These are phyloP conservation scores for Conomelus anceps DNA, from an alignment of 2,888 invertebrate species.

Conservation along the genomic window DNA sequence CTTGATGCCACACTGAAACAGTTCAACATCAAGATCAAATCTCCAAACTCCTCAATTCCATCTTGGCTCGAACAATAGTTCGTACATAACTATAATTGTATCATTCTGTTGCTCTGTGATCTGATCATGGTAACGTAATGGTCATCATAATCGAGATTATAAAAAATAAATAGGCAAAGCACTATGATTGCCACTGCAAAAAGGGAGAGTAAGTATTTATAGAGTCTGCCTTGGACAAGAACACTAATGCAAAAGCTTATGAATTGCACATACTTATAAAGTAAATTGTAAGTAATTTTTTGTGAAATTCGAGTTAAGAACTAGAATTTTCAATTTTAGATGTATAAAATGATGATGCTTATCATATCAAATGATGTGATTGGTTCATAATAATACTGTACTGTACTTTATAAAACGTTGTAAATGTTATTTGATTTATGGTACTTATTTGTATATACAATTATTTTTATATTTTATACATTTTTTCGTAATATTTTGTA, in stretches of 20 bases:
- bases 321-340: neutral
- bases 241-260: neutral
- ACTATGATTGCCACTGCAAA: neutral
- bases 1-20: slow-evolving; percentile 90
- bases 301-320: neutral
- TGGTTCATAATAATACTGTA: neutral
- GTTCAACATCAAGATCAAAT: slow-evolving; percentile 86
- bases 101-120: slow-evolving; percentile 1
- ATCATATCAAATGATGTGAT: neutral
- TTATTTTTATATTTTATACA: neutral
- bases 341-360: neutral
- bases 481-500: neutral
- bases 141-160: neutral
- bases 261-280: neutral
- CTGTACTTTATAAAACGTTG: too few relatives aligned
- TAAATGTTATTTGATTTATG: neutral
- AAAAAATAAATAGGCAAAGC: neutral
- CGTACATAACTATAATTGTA: neutral
- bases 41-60: slow-evolving; percentile 66
- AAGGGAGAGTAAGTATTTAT: neutral
- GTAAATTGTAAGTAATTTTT: neutral
- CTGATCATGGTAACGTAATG: neutral
- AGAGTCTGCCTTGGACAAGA: neutral
- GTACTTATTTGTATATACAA: neutral
- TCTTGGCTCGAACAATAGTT: slow-evolving; percentile 75